Base-by-base conservation (phyloP, 2,113 vertebrate species). In the Xenus cinereus region DNA sequence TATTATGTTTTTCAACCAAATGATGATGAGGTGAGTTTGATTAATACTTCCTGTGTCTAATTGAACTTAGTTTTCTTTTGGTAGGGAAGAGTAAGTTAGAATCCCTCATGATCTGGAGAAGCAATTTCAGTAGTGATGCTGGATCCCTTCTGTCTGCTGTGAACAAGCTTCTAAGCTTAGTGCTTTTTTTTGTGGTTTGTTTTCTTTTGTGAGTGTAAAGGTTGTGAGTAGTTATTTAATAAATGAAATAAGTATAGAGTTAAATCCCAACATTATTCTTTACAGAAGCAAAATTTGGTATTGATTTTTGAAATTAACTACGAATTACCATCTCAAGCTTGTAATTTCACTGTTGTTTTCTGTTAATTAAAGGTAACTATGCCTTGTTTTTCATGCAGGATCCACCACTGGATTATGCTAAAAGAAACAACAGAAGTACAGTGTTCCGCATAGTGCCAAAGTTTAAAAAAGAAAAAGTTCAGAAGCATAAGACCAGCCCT, bases 401-500 rank as follows among this genome's bases (percentile, higher is more conserved):
- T 94, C 98, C 98, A 84, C 98, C 99, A 69, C 97, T 99, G 98
- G 99, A 99, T 96, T 99, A 99, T 91, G 98, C 98, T 96, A 99
- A 99, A 98, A 99, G 99, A 98, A 99, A 99, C 97, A 99, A 98
- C 96, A 99, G 98, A 97, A 99, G 99, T 97, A 98, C 99, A 64
- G 98, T 99, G 97, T 99, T 99, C 85, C 99, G 99, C 82, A 99
- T 99, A 90, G 99, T 99, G 97, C 99, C 99, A 98, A 99, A 99
- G 96, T 99, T 99, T 98, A 99, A 99, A 98, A 99, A 99, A 97
- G 99, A 99, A 93, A 99, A 99, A 96, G 97, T 69, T 95, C 98
- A 97, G 98, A 99, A 98, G 95, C 98, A 98, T 97, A 99, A 99
- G 98, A 98, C 97, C 51, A 99, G 98, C 95, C 97, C 98, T 71